Base-by-base conservation (phyloP, 2,113 vertebrate species). In the Larimichthys polyactis region DNA sequence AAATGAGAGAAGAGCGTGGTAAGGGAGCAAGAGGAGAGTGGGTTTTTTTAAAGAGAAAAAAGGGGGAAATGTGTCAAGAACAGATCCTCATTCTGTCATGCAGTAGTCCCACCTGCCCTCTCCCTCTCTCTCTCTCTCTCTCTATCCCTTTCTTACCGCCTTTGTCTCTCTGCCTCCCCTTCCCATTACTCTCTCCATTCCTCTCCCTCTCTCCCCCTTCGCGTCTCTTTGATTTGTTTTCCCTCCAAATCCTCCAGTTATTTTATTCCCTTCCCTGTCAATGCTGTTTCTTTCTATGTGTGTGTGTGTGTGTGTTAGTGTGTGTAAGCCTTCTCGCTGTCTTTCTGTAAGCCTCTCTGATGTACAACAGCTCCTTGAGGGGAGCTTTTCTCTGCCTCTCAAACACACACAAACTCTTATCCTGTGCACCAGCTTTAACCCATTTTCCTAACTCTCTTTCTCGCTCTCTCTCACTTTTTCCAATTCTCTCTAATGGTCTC, bases 1-100 rank as follows among this genome's bases (percentile, higher is more conserved):
- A 32, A 60, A 63, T 14, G 73, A 76, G 49, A 58, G 73, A 29
- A 80, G 71, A 62, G 73, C 75, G 70, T 69, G 73, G 80, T 52
- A 76, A 81, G 49, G 62, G 83, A 78, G 78, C 6, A 10, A 44
- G 75, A 67, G 68, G 78, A 62, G 62, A 48, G 40, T 51, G 52
- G 58, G 71, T 86, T 85, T 74, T 85, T 63, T 49, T 36, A 1
- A 12, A 24, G 17, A 57, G 69, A 84, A 83, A 82, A 90, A 91
- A 81, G 79, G 60, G 36, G 76, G 67, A 71, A 82, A 88, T 83
- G 81, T 92, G 93, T 92, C 89, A 93, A 85, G 85, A 92, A 86
- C 84, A 86, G 82, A 94, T 93, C 91, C 93, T 93, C 89, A 91
- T 94, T 93, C 91, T 93, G 91, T 92, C 92, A 92, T 81, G 84